phyloP scores from a whole-genome alignment of 2,797 vertebrate species.

The Lemur catta region DNA sequence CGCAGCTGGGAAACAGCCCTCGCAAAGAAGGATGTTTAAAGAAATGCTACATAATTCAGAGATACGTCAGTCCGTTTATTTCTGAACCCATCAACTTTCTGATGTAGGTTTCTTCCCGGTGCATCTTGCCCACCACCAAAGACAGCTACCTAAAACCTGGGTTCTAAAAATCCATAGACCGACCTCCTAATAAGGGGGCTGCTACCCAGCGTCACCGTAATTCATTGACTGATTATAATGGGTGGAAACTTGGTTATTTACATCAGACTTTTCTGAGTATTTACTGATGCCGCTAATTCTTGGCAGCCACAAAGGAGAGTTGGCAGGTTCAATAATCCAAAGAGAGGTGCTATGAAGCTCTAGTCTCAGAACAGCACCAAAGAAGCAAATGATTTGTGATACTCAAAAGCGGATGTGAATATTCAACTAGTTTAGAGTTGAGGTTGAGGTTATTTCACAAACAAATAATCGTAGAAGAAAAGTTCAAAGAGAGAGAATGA shows the following conservation, averaged over 20 bases:
- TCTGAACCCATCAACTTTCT: neutral
- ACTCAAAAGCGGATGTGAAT: slow-evolving; percentile 51
- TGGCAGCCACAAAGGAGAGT: slow-evolving; percentile 53
- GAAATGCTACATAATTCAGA: slow-evolving; percentile 60
- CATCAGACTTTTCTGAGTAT: slow-evolving; percentile 57
- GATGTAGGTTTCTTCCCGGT: neutral
- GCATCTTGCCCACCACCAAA: neutral
- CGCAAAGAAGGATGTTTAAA: slow-evolving; percentile 41
- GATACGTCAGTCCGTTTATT: slow-evolving; percentile 33
- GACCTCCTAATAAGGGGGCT: neutral
- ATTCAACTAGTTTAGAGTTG: slow-evolving; percentile 37
- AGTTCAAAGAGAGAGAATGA: neutral
- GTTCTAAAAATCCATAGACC: neutral
- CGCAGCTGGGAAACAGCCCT: slow-evolving; percentile 48
- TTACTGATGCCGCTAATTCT: slow-evolving; percentile 70
- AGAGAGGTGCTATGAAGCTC: neutral
- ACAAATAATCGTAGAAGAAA: slow-evolving; percentile 34
- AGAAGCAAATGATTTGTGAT: slow-evolving; percentile 66
- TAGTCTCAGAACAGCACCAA: slow-evolving; percentile 13
- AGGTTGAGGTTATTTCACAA: slow-evolving; percentile 49
- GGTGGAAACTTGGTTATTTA: slow-evolving; percentile 76
- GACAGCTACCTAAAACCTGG: neutral
- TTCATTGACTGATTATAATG: slow-evolving; percentile 69
- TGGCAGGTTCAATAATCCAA: neutral
- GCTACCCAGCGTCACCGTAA: slow-evolving; percentile 1